Evolutionary conservation across 2,888 invertebrate genomes (phyloP).

Genomic region (Galerucella calmariensis): DNA sequence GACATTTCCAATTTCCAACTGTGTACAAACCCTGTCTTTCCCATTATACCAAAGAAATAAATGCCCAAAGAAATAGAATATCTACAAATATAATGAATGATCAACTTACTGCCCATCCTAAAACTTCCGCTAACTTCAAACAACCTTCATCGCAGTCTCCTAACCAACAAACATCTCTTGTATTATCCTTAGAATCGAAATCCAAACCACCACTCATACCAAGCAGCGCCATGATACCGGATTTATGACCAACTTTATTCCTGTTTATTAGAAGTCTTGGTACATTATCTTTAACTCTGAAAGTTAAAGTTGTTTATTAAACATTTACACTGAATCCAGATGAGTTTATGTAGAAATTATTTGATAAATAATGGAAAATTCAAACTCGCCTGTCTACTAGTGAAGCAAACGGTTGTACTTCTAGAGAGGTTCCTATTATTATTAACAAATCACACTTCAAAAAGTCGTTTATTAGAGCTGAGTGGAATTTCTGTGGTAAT

Average conservation of each 20-base stretch:
- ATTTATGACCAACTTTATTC: constrained; percentile 74
- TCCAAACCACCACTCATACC: constrained; percentile 72
- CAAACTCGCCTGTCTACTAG: constrained; percentile 77
- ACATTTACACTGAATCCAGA: background rate
- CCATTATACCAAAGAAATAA: too few species aligned
- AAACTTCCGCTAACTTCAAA: constrained; percentile 75
- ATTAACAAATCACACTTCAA: constrained; percentile 89
- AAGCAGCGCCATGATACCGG: constrained; percentile 59
- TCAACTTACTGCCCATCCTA: constrained; percentile 81
- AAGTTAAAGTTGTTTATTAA: constrained; percentile 2
- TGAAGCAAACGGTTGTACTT: constrained; percentile 95
- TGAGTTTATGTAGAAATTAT: too few species aligned
- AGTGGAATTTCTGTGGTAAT: constrained; percentile 82
- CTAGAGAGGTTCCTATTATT: constrained; percentile 94
- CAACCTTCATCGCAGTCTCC: constrained; percentile 89
- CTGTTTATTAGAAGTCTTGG: constrained; percentile 89
- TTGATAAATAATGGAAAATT: background rate
- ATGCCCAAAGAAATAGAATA: too few species aligned
- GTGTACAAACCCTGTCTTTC: too few species aligned
- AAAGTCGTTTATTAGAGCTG: constrained; percentile 79
- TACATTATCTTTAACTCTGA: constrained; percentile 75
- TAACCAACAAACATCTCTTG: constrained; percentile 81
- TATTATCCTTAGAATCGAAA: constrained; percentile 73
- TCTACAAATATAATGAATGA: background rate
- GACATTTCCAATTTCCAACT: too few species aligned